phyloP scores from a whole-genome alignment of 2,888 invertebrate genomes.

The Caenorhabditis becei region DNA sequence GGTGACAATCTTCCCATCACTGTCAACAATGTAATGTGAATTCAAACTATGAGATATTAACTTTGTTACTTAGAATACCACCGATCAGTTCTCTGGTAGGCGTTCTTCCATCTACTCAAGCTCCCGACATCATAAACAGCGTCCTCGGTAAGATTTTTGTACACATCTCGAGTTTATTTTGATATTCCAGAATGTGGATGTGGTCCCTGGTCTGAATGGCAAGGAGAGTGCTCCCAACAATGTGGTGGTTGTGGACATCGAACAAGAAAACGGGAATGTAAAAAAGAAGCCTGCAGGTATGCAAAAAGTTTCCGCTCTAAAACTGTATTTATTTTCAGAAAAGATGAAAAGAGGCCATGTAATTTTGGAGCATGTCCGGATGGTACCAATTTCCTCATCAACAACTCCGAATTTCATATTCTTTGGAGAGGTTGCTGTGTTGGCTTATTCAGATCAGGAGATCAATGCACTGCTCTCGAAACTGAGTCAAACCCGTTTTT shows the following conservation, averaged over 20 bases:
- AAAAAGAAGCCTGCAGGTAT: slow-evolving; percentile 67
- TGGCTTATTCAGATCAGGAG: slow-evolving; percentile 74
- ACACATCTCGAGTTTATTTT: neutral
- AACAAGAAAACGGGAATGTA: slow-evolving; percentile 71
- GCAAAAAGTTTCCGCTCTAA: no score
- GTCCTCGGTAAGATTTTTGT: slow-evolving; percentile 48
- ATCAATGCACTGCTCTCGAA: slow-evolving; percentile 73
- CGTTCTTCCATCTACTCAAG: slow-evolving; percentile 52
- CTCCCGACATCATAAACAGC: slow-evolving; percentile 62
- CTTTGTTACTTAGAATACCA: slow-evolving; percentile 28
- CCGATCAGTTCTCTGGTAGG: slow-evolving; percentile 41
- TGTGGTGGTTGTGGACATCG: slow-evolving; percentile 81
- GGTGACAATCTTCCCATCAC: slow-evolving; percentile 36
- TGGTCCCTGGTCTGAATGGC: slow-evolving; percentile 78
- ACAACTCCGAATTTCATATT: slow-evolving; percentile 80
- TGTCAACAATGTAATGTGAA: slow-evolving; percentile 46
- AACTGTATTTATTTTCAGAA: slow-evolving; percentile 51
- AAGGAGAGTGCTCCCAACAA: slow-evolving; percentile 75
- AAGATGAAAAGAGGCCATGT: slow-evolving; percentile 79
- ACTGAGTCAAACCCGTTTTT: slow-evolving; percentile 74
- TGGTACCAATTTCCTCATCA: slow-evolving; percentile 79
- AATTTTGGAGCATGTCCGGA: slow-evolving; percentile 78
- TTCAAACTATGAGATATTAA: neutral
- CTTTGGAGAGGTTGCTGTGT: slow-evolving; percentile 81
- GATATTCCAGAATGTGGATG: slow-evolving; percentile 75